phyloP scores from a whole-genome alignment of 2,797 vertebrate genomes.

The Argyrosomus regius region DNA sequence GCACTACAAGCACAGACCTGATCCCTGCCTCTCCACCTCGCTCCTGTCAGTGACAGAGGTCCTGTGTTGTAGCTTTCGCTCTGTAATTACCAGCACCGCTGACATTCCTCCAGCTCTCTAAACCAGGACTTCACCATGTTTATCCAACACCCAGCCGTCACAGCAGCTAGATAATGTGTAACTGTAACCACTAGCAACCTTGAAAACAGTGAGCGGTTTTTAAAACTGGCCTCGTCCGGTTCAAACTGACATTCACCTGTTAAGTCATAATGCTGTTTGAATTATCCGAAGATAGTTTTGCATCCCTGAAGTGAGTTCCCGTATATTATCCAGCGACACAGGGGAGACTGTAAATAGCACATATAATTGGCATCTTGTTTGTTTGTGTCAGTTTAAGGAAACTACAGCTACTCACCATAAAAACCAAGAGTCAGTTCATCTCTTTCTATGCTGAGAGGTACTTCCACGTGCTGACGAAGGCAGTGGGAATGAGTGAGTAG shows the following conservation, averaged over 20 bases:
- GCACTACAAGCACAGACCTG: conserved; percentile 70
- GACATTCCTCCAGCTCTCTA: conserved; percentile 82
- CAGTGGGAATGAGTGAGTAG: conserved; percentile 91
- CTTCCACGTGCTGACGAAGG: conserved; percentile 93
- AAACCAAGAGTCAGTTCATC: conserved; percentile 4
- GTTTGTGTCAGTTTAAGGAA: conserved; percentile 45
- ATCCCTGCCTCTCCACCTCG: conserved; percentile 45
- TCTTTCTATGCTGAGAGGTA: conserved; percentile 86
- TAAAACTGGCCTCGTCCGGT: conserved; percentile 53
- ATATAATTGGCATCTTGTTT: conserved; percentile 37
- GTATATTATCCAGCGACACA: conserved; percentile 15
- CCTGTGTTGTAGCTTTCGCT: conserved; percentile 59
- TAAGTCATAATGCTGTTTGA: not conserved
- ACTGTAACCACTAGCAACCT: conserved; percentile 80
- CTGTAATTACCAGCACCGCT: conserved; percentile 80
- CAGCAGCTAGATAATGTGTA: conserved; percentile 76
- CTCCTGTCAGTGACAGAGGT: conserved; percentile 62
- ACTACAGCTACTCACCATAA: conserved; percentile 78
- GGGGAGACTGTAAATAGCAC: conserved; percentile 22
- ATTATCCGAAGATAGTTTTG: conserved; percentile 1
- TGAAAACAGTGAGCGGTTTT: conserved; percentile 67
- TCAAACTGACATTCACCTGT: conserved; percentile 46
- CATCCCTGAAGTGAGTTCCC: not conserved
- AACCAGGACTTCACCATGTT: conserved; percentile 75
- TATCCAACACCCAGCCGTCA: conserved; percentile 78